Base-by-base conservation (phyloP, 2,797 vertebrate species). In the Odontamblyopus lacepedii region DNA sequence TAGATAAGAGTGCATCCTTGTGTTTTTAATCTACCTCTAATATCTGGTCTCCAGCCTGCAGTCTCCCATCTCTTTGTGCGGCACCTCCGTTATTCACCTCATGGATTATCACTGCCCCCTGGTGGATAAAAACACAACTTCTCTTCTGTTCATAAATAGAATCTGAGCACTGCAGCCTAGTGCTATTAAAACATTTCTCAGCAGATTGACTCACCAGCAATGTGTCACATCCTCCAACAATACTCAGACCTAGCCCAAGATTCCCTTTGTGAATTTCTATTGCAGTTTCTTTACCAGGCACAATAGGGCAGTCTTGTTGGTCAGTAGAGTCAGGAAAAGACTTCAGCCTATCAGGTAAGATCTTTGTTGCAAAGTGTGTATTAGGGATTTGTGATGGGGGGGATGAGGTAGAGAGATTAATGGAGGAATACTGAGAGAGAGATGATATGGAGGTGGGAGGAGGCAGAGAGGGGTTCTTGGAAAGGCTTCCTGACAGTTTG, bases 81-180 rank as follows among this genome's bases (percentile, higher is more conserved):
- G 96, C 96, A 71, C 98, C 97, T 73, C 96, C 97, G 87, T 97
- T 95, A 81, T 98, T 98, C 12, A 99, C 96, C 89, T 99, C 97
- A 78, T 98, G 97, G 88, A 98, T 95, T 85, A 98, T 95, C 84
- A 98, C 96, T 81, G 94, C 94, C 79, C 96, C 98, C 97, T 99
- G 67, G 88, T 89, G 91, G 74, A 69, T 29, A 35, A 12, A 0
- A 73, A 73, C 71, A 53, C 38, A 71, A 2, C 71, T 26, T 57
- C 23, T 26, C 16, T 26, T 57, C 30, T 63, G 15, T 55, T 44
- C 32, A 9, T 18, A 60, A 60, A 30, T 55, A 55, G 30, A 55
- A 68, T 78, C 68, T 26, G 27, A 7, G 29, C 23, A 69, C 50
- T 26, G 19, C 29, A 30, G 59, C 26, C 56, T 38, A 0, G 27